These are phyloP conservation scores for Electrophaes corylata DNA, from an alignment of 2,888 invertebrate species.

Conservation along the genomic window DNA sequence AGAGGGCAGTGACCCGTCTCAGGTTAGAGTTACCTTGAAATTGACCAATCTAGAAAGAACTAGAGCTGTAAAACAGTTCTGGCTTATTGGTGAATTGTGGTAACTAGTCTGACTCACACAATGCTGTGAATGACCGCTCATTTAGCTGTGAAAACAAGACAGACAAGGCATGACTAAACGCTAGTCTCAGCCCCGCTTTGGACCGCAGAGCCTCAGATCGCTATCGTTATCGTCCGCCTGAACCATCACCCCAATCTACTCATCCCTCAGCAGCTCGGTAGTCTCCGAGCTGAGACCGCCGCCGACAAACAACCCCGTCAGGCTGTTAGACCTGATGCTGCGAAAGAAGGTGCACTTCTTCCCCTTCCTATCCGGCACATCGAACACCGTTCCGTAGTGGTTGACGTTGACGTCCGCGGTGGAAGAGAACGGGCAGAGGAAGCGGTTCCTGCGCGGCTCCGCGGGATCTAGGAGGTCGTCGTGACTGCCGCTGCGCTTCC, in stretches of 20 bases:
- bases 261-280: conserved; percentile 64
- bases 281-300: conserved; percentile 63
- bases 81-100: not conserved
- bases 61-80: no score
- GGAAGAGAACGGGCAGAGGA: conserved; percentile 83
- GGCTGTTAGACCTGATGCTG: conserved; percentile 66
- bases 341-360: conserved; percentile 63
- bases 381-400: conserved; percentile 85
- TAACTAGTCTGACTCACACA: not conserved
- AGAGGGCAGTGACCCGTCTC: not conserved
- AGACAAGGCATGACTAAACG: no score
- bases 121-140: not conserved
- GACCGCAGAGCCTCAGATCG: not conserved
- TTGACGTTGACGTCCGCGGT: conserved; percentile 59
- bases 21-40: not conserved
- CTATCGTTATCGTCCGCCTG: not conserved
- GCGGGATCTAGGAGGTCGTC: conserved; percentile 67
- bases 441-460: conserved; percentile 55
- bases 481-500: conserved; percentile 68
- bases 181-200: not conserved
- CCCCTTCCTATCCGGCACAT: conserved; percentile 50
- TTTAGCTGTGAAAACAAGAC: not conserved
- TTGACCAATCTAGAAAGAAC: no score
- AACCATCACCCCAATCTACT: conserved; percentile 44
- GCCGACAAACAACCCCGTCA: conserved; percentile 63